phyloP scores from a whole-genome alignment of 2,797 vertebrate species.

The Diplodus sargus region DNA sequence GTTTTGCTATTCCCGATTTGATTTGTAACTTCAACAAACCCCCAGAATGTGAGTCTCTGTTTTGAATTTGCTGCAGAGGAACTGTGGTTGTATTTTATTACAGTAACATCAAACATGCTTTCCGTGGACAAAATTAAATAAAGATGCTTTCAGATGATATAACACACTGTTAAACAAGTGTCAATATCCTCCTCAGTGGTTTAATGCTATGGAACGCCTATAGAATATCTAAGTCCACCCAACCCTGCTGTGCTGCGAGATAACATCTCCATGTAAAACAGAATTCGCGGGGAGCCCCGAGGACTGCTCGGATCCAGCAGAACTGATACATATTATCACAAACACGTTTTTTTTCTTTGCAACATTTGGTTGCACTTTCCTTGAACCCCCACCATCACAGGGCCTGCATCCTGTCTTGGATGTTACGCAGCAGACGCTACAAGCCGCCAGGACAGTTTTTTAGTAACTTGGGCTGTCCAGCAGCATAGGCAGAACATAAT shows the following conservation, averaged over 20 bases:
- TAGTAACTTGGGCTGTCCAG: slow-evolving; percentile 36
- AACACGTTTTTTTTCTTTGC: slow-evolving; percentile 30
- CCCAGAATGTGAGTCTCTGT: slow-evolving; percentile 11
- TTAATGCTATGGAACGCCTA: background rate
- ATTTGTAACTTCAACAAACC: slow-evolving; percentile 28
- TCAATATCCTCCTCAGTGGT: slow-evolving; percentile 8
- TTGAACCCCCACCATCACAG: slow-evolving; percentile 57
- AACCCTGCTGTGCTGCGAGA: slow-evolving; percentile 6
- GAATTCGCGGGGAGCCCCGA: slow-evolving; percentile 21
- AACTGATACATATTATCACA: slow-evolving; percentile 45
- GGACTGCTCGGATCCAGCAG: slow-evolving; percentile 13
- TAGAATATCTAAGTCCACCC: background rate
- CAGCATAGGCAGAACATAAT: slow-evolving; percentile 36
- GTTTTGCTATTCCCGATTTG: slow-evolving; percentile 17
- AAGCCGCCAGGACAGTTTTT: slow-evolving; percentile 33
- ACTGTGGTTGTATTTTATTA: slow-evolving; percentile 19
- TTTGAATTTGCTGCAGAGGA: slow-evolving; percentile 34
- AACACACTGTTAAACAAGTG: slow-evolving; percentile 1
- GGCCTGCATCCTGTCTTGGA: slow-evolving; percentile 50
- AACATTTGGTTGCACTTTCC: slow-evolving; percentile 58
- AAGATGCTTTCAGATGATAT: slow-evolving; percentile 1
- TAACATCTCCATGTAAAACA: slow-evolving; percentile 47
- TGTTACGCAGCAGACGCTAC: slow-evolving; percentile 36
- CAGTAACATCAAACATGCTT: slow-evolving; percentile 39
- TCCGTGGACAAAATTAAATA: slow-evolving; percentile 29